These are phyloP conservation scores for Cladorhizidae sp. DNA, from an alignment of 37 sponge, comb jelly and placozoan species.

Conservation along the genomic window DNA sequence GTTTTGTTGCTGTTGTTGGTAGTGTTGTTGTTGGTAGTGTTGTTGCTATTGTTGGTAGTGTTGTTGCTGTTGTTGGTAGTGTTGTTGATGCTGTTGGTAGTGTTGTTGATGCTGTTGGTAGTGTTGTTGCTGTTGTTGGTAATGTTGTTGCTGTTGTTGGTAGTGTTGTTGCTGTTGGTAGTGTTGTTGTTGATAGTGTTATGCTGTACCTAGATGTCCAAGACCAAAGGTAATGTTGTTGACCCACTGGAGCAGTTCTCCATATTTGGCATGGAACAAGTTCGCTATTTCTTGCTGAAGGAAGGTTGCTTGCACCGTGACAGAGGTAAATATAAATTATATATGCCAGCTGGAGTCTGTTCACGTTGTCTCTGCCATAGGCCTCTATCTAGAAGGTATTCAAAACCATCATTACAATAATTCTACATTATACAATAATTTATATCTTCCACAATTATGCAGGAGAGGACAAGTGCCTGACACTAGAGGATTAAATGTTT, in stretches of 20 bases:
- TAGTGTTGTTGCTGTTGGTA: too few relatives aligned
- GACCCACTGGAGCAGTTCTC: slow-evolving; percentile 57
- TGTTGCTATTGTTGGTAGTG: not conserved
- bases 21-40: too few relatives aligned
- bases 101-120: not conserved
- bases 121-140: too few relatives aligned
- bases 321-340: slow-evolving; percentile 36
- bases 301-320: slow-evolving; percentile 77
- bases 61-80: not conserved
- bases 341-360: too few relatives aligned
- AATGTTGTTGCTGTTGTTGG: too few relatives aligned
- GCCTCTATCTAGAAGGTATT: too few relatives aligned
- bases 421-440: too few relatives aligned
- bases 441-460: too few relatives aligned
- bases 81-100: not conserved
- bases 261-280: slow-evolving; percentile 54
- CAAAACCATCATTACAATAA: too few relatives aligned
- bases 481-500: too few relatives aligned
- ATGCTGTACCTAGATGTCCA: slow-evolving; percentile 73
- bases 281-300: slow-evolving; percentile 83
- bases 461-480: too few relatives aligned
- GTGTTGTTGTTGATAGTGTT: not conserved
- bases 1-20: too few relatives aligned
- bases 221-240: slow-evolving; percentile 85
- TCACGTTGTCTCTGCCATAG: not conserved